Conservation (phyloP, 1,140 invertebrate genomes). For the Platorchestia sp. region DNA sequence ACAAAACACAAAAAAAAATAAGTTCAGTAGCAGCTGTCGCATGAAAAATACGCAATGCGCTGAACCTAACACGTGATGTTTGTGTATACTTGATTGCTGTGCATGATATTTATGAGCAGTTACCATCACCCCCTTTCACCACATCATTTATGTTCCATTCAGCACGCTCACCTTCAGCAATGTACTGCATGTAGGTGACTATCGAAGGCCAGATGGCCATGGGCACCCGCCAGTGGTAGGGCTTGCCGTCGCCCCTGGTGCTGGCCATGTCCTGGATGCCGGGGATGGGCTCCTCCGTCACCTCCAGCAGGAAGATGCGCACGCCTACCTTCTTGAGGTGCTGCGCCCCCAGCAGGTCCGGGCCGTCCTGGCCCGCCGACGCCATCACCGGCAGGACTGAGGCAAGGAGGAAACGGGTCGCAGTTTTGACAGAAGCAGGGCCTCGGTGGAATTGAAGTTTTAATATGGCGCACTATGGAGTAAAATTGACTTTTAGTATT, state of each 20-base stretch:
- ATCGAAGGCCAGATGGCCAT: conserved; percentile 63
- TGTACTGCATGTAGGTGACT: conserved; percentile 65
- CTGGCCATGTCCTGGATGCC: conserved; percentile 63
- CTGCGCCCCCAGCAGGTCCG: conserved; percentile 55
- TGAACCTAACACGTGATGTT: too few relatives aligned
- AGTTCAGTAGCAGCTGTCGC: too few relatives aligned
- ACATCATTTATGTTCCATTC: too few relatives aligned
- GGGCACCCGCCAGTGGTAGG: conserved; percentile 64
- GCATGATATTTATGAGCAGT: too few relatives aligned
- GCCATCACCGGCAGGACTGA: conserved; percentile 64
- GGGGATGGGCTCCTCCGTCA: conserved; percentile 57
- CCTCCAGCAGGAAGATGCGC: conserved; percentile 66
- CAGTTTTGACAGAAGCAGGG: too few relatives aligned
- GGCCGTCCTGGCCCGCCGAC: conserved; percentile 61
- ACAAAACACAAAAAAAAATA: too few relatives aligned
- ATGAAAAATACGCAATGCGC: too few relatives aligned
- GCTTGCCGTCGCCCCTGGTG: conserved; percentile 63
- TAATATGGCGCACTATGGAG: too few relatives aligned
- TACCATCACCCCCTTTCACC: too few relatives aligned
- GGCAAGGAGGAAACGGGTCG: neutral
- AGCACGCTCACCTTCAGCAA: conserved; percentile 61
- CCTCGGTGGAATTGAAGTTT: too few relatives aligned
- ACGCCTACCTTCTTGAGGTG: conserved; percentile 64
- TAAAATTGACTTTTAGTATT: too few relatives aligned
- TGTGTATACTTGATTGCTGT: too few relatives aligned